These are phyloP conservation scores for Ectropis grisescens DNA, from an alignment of 1,140 invertebrate species.

Conservation along the genomic window DNA sequence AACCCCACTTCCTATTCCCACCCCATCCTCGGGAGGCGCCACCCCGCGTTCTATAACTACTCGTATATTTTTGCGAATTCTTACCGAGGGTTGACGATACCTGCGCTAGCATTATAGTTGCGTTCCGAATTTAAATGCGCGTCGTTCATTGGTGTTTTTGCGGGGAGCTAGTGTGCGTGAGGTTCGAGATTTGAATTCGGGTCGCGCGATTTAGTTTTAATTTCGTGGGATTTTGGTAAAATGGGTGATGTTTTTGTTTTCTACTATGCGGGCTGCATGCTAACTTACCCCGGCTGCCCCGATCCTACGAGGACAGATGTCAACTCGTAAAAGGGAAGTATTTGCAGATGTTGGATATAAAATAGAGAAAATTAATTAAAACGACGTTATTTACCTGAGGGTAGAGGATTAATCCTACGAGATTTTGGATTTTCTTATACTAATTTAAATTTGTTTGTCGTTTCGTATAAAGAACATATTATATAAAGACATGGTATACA, in stretches of 20 bases:
- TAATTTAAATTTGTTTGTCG: no score
- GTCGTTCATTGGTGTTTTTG: slow-evolving; percentile 42
- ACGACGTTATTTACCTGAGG: background rate
- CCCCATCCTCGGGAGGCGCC: slow-evolving; percentile 21
- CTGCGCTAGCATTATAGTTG: slow-evolving; percentile 34
- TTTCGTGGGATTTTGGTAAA: slow-evolving; percentile 41
- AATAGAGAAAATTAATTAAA: background rate
- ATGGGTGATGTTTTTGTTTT: slow-evolving; percentile 21
- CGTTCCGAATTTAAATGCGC: slow-evolving; percentile 30
- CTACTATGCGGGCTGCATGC: background rate
- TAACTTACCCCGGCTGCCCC: no score
- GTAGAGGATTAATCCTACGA: background rate
- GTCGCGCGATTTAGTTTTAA: slow-evolving; percentile 64
- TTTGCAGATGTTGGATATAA: background rate
- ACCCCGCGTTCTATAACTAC: slow-evolving; percentile 43
- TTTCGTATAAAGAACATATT: no score
- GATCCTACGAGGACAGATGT: no score
- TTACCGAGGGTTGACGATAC: slow-evolving; percentile 55
- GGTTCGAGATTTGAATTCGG: slow-evolving; percentile 47
- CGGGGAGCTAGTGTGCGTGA: slow-evolving; percentile 30
- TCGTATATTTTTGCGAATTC: slow-evolving; percentile 65
- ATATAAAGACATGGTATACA: background rate
- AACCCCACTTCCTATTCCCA: slow-evolving; percentile 48
- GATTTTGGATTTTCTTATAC: background rate
- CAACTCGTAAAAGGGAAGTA: background rate